Evolutionary conservation across 2,797 vertebrate species (phyloP), one percentile per base, ranked within the genome.

Genomic region (Remorina albescens): DNA sequence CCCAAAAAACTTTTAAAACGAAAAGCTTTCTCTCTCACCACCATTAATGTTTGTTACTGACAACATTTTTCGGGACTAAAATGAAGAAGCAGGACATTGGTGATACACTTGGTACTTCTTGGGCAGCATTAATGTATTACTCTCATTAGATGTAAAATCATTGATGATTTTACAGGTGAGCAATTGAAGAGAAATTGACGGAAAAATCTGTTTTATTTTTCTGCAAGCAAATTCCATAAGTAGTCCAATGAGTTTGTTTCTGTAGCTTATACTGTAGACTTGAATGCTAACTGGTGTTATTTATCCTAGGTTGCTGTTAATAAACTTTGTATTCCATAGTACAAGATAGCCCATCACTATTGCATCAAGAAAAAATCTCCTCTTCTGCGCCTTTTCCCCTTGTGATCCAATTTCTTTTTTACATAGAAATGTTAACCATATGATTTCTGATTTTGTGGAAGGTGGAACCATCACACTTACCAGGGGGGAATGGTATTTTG

Each of bases 31-130:
- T 70, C 46, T 80, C 64, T 73, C 63, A 53, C 74, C 50, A 6
- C 50, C 78, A 39, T 83, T 76, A 76, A 9, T 55, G 73, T 77
- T 37, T 84, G 82, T 83, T 69, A 71, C 26, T 30, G 30, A 3
- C 30, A 30, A 3, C 6, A 34, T 78, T 57, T 74, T 72, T 71
- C 58, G 56, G 79, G 53, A 36, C 60, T 37, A 61, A 71, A 60
- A 68, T 18, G 61, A 72, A 65, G 59, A 71, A 75, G 18, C 61
- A 23, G 2, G 53, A 50, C 53, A 47, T 32, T 65, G 28, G 8
- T 6, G 67, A 71, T 54, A 49, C 42, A 34, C 18, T 13, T 9
- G 59, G 30, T 50, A 42, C 28, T 63, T 71, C 73, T 58, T 41
- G 39, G 61, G 13, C 26, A 28, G 30, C 53, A 36, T 65, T 71